Evolutionary conservation across 2,797 vertebrate genomes (phyloP).

Genomic region (Alcedo quadribrachys): DNA sequence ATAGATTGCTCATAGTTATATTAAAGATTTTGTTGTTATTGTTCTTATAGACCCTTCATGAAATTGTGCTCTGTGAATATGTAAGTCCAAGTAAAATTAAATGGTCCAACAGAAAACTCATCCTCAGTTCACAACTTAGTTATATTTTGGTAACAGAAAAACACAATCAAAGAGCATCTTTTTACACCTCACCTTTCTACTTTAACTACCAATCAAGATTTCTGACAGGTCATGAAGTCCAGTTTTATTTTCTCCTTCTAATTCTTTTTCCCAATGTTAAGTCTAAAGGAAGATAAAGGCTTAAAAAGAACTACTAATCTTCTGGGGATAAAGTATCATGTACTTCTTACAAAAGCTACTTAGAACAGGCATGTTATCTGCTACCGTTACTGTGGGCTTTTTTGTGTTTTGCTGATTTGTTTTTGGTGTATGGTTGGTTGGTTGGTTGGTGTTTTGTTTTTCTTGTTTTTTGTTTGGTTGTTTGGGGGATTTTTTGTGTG

Average conservation of each 20-base stretch:
- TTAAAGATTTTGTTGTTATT: constrained; percentile 19
- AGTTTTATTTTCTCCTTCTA: not conserved
- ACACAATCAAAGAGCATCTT: not conserved
- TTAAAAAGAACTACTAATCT: not conserved
- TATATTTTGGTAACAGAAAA: not conserved
- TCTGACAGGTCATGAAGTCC: not conserved
- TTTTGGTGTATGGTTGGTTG: no score
- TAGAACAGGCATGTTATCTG: not conserved
- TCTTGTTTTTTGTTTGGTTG: no score
- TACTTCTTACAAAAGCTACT: not conserved
- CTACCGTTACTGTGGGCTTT: not conserved
- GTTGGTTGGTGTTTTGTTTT: no score
- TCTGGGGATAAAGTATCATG: not conserved
- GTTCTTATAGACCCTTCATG: constrained; percentile 12
- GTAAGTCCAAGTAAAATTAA: constrained; percentile 35
- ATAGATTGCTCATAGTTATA: not conserved
- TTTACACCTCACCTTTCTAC: not conserved
- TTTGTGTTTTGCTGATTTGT: no score
- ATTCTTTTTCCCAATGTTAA: not conserved
- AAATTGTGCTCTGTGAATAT: constrained; percentile 24
- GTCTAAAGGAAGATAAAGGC: not conserved
- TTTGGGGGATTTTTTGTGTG: no score
- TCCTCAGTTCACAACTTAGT: not conserved
- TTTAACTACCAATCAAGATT: not conserved
- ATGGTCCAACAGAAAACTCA: not conserved